phyloP scores from a whole-genome alignment of 2,113 vertebrate species.

The Phainopepla nitens region DNA sequence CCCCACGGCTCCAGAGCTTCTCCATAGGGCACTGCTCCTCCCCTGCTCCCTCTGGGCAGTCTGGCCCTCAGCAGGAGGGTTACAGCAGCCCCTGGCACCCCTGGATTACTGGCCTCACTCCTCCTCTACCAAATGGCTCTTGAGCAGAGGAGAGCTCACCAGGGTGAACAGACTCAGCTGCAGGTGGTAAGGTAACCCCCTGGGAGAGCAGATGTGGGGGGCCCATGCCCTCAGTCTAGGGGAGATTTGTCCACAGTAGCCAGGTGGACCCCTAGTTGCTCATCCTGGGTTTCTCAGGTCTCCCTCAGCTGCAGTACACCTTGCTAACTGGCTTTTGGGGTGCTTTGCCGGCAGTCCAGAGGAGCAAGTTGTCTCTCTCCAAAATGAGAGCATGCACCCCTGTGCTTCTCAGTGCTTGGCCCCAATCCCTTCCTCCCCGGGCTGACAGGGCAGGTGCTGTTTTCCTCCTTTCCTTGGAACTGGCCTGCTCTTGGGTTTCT shows the following conservation, averaged over 20 bases:
- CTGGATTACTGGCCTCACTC: not conserved
- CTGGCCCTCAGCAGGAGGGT: not conserved
- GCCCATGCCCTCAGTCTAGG: not conserved
- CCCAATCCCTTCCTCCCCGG: rapidly evolving
- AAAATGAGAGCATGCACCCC: not conserved
- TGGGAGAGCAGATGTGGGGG: rapidly evolving
- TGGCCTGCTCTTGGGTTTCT: not conserved
- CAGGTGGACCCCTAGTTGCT: not conserved
- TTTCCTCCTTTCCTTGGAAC: not conserved
- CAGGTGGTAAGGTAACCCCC: not conserved
- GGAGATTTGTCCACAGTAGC: not conserved
- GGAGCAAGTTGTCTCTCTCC: not conserved
- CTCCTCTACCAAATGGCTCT: not conserved
- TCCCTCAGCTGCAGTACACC: not conserved
- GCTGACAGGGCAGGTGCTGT: not conserved
- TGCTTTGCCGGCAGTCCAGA: not conserved
- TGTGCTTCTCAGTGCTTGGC: not conserved
- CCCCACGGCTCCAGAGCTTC: rapidly evolving
- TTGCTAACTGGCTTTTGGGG: not conserved
- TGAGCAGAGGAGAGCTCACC: not conserved
- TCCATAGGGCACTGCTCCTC: rapidly evolving
- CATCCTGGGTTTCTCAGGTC: not conserved
- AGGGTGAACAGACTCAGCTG: rapidly evolving
- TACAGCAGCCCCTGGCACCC: not conserved
- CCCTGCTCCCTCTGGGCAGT: not conserved